phyloP scores from a whole-genome alignment of 2,113 vertebrate genomes.

The Capreolus pygargus region DNA sequence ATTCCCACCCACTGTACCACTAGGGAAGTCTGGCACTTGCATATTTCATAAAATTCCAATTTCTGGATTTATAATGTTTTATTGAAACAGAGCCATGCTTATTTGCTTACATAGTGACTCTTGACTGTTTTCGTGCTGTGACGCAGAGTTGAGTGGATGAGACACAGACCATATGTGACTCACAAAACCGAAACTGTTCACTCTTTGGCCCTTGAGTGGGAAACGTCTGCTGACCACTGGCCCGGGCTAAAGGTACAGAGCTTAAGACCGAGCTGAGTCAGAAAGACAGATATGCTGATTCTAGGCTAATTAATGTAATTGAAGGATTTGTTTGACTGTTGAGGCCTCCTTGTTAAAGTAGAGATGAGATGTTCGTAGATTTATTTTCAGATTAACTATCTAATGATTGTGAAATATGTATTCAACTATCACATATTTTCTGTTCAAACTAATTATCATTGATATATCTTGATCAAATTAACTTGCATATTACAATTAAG shows the following conservation, averaged over 20 bases:
- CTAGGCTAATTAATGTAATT: neutral
- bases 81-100: accelerated
- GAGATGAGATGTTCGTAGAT: neutral
- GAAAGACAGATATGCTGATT: neutral
- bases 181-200: neutral
- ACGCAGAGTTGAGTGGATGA: neutral
- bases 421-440: neutral
- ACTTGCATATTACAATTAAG: neutral
- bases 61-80: neutral
- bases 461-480: neutral
- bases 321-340: neutral
- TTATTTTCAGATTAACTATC: neutral
- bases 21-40: neutral
- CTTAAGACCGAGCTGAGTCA: neutral
- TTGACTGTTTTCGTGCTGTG: neutral
- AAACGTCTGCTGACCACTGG: neutral
- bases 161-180: accelerated
- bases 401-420: neutral
- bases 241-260: too few relatives aligned
- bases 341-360: neutral
- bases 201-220: neutral
- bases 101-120: neutral
- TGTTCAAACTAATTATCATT: neutral
- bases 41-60: neutral
- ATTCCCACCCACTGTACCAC: neutral